phyloP scores from a whole-genome alignment of 2,797 vertebrate species.

The Paguma larvata region DNA sequence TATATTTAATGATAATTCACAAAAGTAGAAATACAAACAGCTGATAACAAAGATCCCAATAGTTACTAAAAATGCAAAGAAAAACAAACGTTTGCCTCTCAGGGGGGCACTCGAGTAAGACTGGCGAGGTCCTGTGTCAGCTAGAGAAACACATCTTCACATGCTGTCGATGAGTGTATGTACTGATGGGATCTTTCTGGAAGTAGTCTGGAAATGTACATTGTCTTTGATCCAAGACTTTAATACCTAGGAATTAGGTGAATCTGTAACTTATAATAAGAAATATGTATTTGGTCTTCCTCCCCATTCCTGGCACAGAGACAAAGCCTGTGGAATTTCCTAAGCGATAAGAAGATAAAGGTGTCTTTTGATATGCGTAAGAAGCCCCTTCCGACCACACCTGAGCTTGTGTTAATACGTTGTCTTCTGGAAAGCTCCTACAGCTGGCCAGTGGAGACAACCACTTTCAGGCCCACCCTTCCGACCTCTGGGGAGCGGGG shows the following conservation, averaged over 20 bases:
- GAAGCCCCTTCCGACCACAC: neutral
- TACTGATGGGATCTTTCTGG: neutral
- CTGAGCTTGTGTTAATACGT: neutral
- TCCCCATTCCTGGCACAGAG: neutral
- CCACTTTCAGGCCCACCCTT: neutral
- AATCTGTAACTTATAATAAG: neutral
- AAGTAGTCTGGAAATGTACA: neutral
- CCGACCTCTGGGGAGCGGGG: neutral
- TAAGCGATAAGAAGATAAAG: neutral
- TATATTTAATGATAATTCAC: neutral
- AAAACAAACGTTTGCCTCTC: neutral
- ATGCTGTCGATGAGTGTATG: accelerated
- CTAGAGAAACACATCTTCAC: too few relatives aligned
- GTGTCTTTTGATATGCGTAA: neutral
- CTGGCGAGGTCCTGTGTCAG: neutral
- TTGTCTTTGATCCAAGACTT: neutral
- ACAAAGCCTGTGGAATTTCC: neutral
- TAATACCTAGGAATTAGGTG: neutral
- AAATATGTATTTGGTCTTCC: neutral
- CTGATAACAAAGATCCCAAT: neutral
- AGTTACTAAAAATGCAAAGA: neutral
- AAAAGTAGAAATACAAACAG: neutral
- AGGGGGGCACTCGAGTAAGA: neutral
- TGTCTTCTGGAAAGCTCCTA: neutral
- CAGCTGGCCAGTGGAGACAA: neutral